Percentiles rank a stretch among this genome's conserved stretches.
Conservation (phyloP, 2,113 vertebrate species). For the Galemys pyrenaicus region DNA sequence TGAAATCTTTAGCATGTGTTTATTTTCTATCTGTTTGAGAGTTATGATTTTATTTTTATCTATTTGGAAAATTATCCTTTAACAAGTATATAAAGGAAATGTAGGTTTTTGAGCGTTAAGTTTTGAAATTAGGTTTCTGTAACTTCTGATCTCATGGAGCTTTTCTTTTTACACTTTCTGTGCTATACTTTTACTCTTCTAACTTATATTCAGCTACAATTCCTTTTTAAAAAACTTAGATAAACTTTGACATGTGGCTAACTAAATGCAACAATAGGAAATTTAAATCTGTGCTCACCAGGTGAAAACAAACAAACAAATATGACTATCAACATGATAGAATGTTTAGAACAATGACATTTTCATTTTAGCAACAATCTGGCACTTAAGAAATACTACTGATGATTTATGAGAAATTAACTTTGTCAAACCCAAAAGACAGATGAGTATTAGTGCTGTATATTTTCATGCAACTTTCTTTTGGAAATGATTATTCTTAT, state of each 20-base stretch:
- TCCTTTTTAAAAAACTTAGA: background rate
- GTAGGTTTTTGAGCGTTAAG: background rate
- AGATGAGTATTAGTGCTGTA: background rate
- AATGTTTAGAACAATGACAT: background rate
- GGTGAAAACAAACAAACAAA: background rate
- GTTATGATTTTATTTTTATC: background rate
- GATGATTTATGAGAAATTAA: conserved; percentile 40
- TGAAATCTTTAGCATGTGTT: background rate
- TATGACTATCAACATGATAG: background rate
- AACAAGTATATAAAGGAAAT: background rate
- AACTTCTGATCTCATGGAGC: background rate
- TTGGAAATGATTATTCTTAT: conserved; percentile 24
- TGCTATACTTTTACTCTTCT: background rate
- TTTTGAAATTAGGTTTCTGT: conserved; percentile 3
- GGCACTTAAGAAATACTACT: background rate
- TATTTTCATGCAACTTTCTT: background rate
- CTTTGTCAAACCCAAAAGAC: background rate
- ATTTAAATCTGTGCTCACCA: background rate
- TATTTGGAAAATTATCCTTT: background rate
- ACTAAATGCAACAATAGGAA: background rate
- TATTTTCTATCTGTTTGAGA: background rate
- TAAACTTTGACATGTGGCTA: background rate
- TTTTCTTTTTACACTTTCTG: background rate
- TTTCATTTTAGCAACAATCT: conserved; percentile 12
- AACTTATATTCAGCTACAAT: background rate